Evolutionary conservation across 1,140 invertebrate genomes (phyloP), one percentile per base, ranked within the genome.

Genomic region (Calephelis virginiensis): DNA sequence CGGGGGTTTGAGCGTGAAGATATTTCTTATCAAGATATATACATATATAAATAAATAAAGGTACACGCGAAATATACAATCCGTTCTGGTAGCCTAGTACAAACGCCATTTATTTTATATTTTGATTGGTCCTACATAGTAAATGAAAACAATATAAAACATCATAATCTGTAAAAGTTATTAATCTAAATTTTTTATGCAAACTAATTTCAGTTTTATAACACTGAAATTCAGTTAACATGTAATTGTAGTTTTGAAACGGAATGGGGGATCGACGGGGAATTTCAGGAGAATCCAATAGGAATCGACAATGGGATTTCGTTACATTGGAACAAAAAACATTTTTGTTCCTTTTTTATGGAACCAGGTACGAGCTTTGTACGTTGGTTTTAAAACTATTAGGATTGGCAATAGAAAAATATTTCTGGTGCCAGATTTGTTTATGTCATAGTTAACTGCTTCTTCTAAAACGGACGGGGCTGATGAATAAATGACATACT

Each of bases 311-410:
- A 59, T 17, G 75, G 68, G 67, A 71, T 75, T 77, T 70, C 72
- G 72, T 73, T 74, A 71, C 70, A 67, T 14, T n/a, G 68, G 63
- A 68, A 68, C 66, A 65, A 68, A 69, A 70, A 73, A 73, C 66
- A 67, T 69, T 73, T 76, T 71, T 68, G 65, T 63, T 67, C 8
- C 6, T 43, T 69, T 73, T 75, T 63, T 38, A 66, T 63, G 63
- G 61, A 63, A 74, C 72, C 65, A 61, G 60, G 64, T 63, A 10
- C 61, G 63, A 49, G 50, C 72, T 72, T 68, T 50, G 49, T 50
- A 50, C 49, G 49, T 9, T 13, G 13, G 49, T 9, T 13, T 50
- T 50, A 17, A 50, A 50, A 50, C 13, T 50, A 50, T 50, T 50
- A 50, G n/a, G 49, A 7, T 14, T 50, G 49, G 9, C 49, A 50